Percentiles rank a stretch among this genome's conserved stretches.
These are phyloP conservation scores for Psittacara wagleri DNA, from an alignment of 2,113 vertebrate species.

Conservation along the genomic window DNA sequence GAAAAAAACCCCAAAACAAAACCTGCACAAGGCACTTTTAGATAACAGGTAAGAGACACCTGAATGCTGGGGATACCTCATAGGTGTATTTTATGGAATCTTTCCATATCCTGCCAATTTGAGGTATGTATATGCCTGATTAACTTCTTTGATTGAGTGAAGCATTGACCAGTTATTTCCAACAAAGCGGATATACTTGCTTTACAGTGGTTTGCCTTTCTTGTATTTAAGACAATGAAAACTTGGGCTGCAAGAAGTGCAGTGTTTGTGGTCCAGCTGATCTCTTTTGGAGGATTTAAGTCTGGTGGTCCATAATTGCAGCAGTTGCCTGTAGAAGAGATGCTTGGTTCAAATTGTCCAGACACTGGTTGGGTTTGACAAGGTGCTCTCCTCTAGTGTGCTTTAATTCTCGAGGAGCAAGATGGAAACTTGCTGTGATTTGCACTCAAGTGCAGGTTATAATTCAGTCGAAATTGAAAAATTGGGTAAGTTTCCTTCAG, in stretches of 20 bases:
- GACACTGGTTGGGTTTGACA: background rate
- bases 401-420: background rate
- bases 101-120: background rate
- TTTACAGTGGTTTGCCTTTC: background rate
- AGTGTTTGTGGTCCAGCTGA: background rate
- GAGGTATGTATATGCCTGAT: background rate
- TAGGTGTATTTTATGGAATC: background rate
- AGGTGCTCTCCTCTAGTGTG: background rate
- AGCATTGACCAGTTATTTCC: background rate
- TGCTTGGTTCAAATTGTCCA: background rate
- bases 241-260: background rate
- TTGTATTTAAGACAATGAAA: background rate
- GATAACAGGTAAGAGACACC: background rate
- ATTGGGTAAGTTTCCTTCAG: fast-evolving
- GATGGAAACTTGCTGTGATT: background rate
- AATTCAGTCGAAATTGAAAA: background rate
- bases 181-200: background rate
- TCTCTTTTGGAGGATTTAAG: background rate
- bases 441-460: background rate
- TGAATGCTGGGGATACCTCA: background rate
- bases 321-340: background rate
- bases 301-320: fast-evolving
- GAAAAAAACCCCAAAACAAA: background rate
- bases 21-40: background rate
- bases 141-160: background rate